phyloP scores from a whole-genome alignment of 2,113 vertebrate species.

The Sardina pilchardus region DNA sequence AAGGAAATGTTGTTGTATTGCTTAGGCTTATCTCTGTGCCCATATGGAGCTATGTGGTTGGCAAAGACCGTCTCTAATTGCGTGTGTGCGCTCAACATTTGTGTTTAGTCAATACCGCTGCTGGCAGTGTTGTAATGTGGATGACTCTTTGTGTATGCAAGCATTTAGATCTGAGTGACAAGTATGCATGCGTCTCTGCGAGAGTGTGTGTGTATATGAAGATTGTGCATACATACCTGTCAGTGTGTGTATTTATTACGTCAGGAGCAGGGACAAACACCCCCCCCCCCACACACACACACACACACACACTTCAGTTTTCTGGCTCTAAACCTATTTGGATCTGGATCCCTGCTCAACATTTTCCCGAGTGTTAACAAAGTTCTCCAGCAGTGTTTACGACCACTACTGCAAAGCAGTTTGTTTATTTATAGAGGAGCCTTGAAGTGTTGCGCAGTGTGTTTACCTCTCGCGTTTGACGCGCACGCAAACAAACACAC shows the following conservation, averaged over 20 bases:
- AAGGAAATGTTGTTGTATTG: not conserved
- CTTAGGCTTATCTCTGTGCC: not conserved
- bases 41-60: not conserved
- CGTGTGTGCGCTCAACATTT: not conserved
- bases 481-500: not conserved
- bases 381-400: slow-evolving; percentile 1
- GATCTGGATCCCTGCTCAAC: not conserved
- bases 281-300: no score
- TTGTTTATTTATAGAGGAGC: not conserved
- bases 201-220: not conserved
- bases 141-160: not conserved
- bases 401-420: not conserved
- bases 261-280: not conserved
- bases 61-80: not conserved
- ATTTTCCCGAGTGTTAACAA: slow-evolving; percentile 8
- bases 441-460: not conserved
- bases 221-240: no score
- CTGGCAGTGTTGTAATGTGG: not conserved
- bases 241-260: not conserved
- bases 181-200: not conserved
- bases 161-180: not conserved
- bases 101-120: not conserved
- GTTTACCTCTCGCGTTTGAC: not conserved
- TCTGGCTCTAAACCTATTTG: not conserved
- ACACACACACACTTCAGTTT: not conserved